A percentile compares a stretch with the other conserved stretches of the same genome.
Evolutionary conservation across 2,113 vertebrate genomes (phyloP).

Genomic region (Artemisiospiza belli): DNA sequence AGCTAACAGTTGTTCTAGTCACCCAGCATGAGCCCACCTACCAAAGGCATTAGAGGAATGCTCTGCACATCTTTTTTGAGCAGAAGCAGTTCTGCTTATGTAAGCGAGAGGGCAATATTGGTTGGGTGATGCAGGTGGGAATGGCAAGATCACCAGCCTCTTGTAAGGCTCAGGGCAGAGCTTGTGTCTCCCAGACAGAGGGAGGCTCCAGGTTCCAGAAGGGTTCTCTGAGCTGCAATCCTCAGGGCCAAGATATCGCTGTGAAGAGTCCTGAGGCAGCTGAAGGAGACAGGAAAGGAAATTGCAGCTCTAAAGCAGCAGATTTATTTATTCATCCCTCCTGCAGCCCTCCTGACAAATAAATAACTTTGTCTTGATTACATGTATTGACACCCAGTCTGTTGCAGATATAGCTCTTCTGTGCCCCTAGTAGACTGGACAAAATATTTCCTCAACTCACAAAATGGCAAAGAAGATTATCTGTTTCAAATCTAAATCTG

Average conservation of each 20-base stretch:
- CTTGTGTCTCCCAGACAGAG: neutral
- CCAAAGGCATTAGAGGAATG: constrained; percentile 31
- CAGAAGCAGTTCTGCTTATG: neutral
- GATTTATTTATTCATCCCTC: neutral
- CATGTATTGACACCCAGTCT: neutral
- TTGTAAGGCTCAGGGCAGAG: neutral
- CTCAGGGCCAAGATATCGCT: neutral
- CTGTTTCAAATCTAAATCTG: neutral
- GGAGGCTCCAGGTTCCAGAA: neutral
- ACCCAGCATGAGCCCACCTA: neutral
- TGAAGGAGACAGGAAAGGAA: neutral
- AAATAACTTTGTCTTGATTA: neutral
- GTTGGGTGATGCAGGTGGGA: neutral
- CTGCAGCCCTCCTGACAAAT: neutral
- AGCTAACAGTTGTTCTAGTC: constrained; percentile 26
- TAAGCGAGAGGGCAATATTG: neutral
- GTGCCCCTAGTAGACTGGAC: neutral
- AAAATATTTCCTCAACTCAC: neutral
- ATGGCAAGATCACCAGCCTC: neutral
- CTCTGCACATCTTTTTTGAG: neutral
- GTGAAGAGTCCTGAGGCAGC: neutral
- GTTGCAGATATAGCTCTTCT: neutral
- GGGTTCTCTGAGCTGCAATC: neutral
- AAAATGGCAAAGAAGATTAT: neutral
- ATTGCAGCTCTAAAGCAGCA: neutral